Percentiles rank a stretch among this genome's conserved stretches.
Evolutionary conservation across 2,113 vertebrate species (phyloP).

Genomic region (Mellivora capensis): DNA sequence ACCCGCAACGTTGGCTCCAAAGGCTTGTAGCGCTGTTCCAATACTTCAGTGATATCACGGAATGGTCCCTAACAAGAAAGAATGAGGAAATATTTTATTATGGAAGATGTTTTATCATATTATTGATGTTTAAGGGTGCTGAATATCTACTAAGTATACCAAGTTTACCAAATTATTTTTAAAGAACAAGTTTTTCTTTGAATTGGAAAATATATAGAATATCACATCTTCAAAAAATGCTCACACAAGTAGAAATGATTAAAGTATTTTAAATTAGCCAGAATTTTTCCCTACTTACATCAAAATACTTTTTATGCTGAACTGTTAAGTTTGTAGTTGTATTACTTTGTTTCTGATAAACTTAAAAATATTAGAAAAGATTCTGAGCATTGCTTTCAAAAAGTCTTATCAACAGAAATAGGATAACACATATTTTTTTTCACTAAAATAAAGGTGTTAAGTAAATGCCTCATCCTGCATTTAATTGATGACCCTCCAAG

Average conservation of each 20-base stretch:
- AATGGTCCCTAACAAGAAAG: conserved; percentile 86
- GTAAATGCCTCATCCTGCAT: neutral
- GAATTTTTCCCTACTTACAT: neutral
- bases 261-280: neutral
- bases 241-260: neutral
- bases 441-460: conserved; percentile 19
- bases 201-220: conserved; percentile 40
- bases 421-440: neutral
- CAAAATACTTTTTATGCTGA: neutral
- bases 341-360: neutral
- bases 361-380: neutral
- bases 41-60: conserved; percentile 82
- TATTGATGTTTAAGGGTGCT: conserved; percentile 37
- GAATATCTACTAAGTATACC: conserved; percentile 29
- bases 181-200: conserved; percentile 46
- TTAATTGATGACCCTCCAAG: neutral
- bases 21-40: conserved; percentile 86
- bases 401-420: neutral
- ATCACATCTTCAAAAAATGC: neutral
- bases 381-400: neutral
- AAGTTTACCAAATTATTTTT: conserved; percentile 65
- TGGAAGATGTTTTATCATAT: conserved; percentile 7
- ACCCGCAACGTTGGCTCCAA: conserved; percentile 86
- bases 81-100: conserved; percentile 59
- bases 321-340: neutral